A percentile compares a stretch with the other conserved stretches of the same genome.
Conservation (phyloP, 2,888 invertebrate species). For the Stenichneumon culpator region DNA sequence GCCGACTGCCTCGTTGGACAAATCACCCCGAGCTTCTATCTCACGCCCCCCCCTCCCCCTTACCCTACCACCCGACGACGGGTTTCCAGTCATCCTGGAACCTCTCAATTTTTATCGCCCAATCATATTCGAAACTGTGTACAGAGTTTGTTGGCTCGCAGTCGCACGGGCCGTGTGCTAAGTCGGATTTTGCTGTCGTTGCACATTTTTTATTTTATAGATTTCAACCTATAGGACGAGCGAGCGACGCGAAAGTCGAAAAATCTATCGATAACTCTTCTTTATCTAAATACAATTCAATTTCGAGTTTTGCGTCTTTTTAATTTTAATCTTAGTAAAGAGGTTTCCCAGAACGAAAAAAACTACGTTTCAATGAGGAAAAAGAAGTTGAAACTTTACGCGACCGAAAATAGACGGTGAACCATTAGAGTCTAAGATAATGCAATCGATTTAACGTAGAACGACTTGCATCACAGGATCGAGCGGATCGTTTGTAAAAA, state of each 20-base stretch:
- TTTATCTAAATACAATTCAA: not conserved
- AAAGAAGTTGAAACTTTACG: not conserved
- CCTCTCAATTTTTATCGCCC: slow-evolving; percentile 63
- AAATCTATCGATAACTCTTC: not conserved
- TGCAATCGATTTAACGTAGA: slow-evolving; percentile 33
- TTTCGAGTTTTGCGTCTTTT: too few relatives aligned
- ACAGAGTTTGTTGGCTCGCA: slow-evolving; percentile 29
- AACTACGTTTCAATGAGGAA: not conserved
- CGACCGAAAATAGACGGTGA: not conserved
- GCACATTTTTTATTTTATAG: not conserved
- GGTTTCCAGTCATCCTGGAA: slow-evolving; percentile 33
- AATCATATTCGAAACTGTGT: slow-evolving; percentile 47
- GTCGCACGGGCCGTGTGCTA: not conserved
- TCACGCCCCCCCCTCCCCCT: slow-evolving; percentile 4
- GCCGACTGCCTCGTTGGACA: slow-evolving; percentile 61
- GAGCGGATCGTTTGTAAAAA: not conserved
- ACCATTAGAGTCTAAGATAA: not conserved
- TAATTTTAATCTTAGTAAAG: too few relatives aligned
- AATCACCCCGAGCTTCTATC: slow-evolving; percentile 43
- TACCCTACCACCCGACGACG: not conserved
- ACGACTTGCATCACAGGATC: slow-evolving; percentile 27
- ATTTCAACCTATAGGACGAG: not conserved
- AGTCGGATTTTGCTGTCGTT: not conserved
- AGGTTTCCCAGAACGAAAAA: not conserved
- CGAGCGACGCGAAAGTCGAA: not conserved